These are phyloP conservation scores for Miichthys miiuy DNA, from an alignment of 2,797 vertebrate genomes.

Conservation along the genomic window DNA sequence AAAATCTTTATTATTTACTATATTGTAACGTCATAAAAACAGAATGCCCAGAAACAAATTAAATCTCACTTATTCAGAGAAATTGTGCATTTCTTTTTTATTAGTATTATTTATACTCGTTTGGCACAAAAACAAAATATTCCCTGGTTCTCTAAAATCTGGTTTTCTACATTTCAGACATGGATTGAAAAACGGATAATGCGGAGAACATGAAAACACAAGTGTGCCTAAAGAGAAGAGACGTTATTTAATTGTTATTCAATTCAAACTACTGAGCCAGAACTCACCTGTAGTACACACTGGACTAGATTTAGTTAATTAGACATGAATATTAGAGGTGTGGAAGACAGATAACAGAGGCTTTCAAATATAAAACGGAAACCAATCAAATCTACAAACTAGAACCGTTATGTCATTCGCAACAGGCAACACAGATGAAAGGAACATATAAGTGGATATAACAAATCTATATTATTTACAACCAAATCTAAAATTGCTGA, in stretches of 20 bases:
- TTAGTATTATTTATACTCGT: not conserved
- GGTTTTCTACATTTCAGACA: constrained; percentile 30
- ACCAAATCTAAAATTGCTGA: constrained; percentile 71
- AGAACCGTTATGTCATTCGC: constrained; percentile 29
- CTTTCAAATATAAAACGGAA: constrained; percentile 53
- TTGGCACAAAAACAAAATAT: constrained; percentile 53
- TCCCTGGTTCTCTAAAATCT: constrained; percentile 13
- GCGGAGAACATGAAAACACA: constrained; percentile 3
- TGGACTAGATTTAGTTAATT: constrained; percentile 23
- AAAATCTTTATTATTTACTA: constrained; percentile 12
- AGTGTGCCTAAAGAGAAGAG: not conserved
- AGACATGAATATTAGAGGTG: constrained; percentile 21
- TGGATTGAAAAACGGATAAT: not conserved
- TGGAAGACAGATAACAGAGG: constrained; percentile 37
- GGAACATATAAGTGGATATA: constrained; percentile 50
- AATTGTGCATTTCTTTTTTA: not conserved
- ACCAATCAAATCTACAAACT: constrained; percentile 40
- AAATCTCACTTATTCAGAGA: constrained; percentile 16
- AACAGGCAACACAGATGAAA: constrained; percentile 56
- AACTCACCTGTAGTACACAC: not conserved
- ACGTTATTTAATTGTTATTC: not conserved
- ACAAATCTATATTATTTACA: constrained; percentile 82
- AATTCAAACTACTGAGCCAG: constrained; percentile 21
- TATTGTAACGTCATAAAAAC: not conserved
- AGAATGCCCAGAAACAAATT: constrained; percentile 19